These are phyloP conservation scores for Mesocentrotus franciscanus DNA, from an alignment of 53 echinoderm and acorn worm genomes.

Conservation along the genomic window DNA sequence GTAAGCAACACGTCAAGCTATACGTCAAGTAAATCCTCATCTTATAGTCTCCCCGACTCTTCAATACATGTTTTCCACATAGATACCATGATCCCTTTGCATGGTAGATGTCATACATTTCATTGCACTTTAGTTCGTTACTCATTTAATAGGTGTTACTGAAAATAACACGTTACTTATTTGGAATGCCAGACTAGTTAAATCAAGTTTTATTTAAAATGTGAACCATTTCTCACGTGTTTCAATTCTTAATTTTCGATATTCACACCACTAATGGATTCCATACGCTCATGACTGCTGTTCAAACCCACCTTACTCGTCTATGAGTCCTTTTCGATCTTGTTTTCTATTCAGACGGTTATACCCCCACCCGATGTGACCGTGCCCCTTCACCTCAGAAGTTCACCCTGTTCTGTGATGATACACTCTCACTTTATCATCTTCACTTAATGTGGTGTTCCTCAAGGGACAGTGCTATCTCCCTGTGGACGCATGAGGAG, in stretches of 20 bases:
- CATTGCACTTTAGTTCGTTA: too few species aligned
- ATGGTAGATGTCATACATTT: too few species aligned
- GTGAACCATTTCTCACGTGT: too few species aligned
- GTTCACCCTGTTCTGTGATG: not conserved
- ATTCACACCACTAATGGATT: not conserved
- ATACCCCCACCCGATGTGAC: not conserved
- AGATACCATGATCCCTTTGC: too few species aligned
- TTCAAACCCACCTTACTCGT: not conserved
- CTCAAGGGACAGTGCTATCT: not conserved
- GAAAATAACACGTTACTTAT: not conserved
- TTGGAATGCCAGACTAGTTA: not conserved
- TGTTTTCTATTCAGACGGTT: not conserved
- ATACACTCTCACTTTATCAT: conserved; percentile 16
- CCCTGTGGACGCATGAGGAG: conserved; percentile 26
- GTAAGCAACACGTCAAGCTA: too few species aligned
- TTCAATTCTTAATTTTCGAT: too few species aligned
- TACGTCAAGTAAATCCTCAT: too few species aligned
- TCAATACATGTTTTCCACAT: too few species aligned
- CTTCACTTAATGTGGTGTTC: conserved; percentile 20
- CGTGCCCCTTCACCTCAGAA: conserved; percentile 6
- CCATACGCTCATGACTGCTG: not conserved
- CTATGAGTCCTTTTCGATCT: not conserved
- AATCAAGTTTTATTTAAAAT: too few species aligned
- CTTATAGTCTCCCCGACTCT: too few species aligned
- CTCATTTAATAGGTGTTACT: not conserved